Evolutionary conservation across 2,113 vertebrate genomes (phyloP).

Genomic region (Nycticorax nycticorax): DNA sequence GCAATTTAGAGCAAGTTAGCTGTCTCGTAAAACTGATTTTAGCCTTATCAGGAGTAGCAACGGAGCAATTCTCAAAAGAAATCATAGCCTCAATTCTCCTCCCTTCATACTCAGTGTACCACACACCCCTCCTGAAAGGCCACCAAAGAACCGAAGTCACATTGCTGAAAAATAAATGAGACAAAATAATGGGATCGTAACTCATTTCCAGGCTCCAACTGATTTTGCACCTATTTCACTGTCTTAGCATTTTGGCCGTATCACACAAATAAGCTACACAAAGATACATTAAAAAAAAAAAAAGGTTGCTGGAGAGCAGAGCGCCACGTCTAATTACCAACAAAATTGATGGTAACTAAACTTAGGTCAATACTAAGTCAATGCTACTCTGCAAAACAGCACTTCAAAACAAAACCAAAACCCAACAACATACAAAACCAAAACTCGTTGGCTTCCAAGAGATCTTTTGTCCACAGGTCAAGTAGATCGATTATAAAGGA

Average conservation of each 20-base stretch:
- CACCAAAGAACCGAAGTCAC: fast-evolving
- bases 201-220: background rate
- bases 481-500: background rate
- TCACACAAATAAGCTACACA: background rate
- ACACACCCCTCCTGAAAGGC: background rate
- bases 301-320: background rate
- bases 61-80: background rate
- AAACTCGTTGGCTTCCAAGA: background rate
- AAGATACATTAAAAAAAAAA: background rate
- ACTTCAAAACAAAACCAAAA: background rate
- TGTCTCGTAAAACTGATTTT: background rate
- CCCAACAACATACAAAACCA: background rate
- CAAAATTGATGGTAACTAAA: background rate
- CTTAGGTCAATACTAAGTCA: background rate
- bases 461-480: background rate
- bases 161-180: background rate
- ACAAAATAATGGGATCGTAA: background rate
- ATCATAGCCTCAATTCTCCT: background rate
- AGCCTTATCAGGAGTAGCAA: background rate
- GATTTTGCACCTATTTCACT: background rate
- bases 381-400: background rate
- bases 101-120: background rate
- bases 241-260: fast-evolving
- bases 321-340: background rate
- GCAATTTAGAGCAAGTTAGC: background rate